Conservation (phyloP, 2,888 invertebrate species). For the Scaptomyza polygonia region DNA sequence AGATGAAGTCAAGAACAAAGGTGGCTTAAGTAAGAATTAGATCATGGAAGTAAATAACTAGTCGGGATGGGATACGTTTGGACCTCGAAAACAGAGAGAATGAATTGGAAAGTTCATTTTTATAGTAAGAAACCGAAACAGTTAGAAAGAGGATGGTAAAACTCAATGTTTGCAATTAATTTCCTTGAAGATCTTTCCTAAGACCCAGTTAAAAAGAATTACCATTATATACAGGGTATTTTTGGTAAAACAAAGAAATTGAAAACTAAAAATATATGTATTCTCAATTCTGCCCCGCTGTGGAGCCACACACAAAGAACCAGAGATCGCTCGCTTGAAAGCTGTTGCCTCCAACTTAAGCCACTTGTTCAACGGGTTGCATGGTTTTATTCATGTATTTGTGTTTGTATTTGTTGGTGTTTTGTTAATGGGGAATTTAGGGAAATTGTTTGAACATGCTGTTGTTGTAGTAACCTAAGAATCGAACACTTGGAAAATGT, state of each 20-base stretch:
- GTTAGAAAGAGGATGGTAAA: too few relatives aligned
- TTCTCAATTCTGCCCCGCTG: conserved; percentile 18
- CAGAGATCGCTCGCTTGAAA: conserved; percentile 27
- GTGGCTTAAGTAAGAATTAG: too few relatives aligned
- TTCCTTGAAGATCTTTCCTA: too few relatives aligned
- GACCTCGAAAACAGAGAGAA: too few relatives aligned
- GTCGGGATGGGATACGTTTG: too few relatives aligned
- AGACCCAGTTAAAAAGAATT: too few relatives aligned
- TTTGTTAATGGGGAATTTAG: conserved; percentile 31
- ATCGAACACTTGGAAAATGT: conserved; percentile 26
- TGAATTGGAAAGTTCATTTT: too few relatives aligned
- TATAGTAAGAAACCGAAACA: too few relatives aligned
- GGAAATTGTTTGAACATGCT: conserved; percentile 50
- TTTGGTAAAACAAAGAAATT: neutral
- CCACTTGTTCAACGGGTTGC: conserved; percentile 54
- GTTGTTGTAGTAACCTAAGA: conserved; percentile 45
- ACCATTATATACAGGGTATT: conserved; percentile 2
- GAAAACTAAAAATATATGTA: conserved; percentile 7
- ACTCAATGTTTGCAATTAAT: too few relatives aligned
- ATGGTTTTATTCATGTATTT: conserved; percentile 13
- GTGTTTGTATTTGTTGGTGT: conserved; percentile 5
- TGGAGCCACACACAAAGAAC: conserved; percentile 46
- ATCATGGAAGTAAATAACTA: too few relatives aligned
- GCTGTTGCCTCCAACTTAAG: conserved; percentile 23
- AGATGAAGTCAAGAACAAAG: neutral